Percentiles rank a stretch among this genome's conserved stretches.
These are phyloP conservation scores for Asobara japonica DNA, from an alignment of 1,140 invertebrate genomes.

Conservation along the genomic window DNA sequence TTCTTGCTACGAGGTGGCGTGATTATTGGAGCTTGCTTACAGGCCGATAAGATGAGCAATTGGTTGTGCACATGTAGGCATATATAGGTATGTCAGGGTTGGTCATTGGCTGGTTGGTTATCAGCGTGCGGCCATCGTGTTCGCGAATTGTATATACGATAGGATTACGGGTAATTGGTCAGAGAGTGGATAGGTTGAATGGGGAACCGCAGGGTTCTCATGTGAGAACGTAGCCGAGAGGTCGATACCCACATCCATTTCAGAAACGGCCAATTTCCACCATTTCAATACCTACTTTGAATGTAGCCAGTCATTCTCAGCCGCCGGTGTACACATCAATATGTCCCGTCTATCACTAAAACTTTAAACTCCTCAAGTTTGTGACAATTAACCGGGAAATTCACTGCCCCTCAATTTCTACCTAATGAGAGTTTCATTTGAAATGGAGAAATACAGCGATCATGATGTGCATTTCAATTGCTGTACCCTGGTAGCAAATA, in stretches of 20 bases:
- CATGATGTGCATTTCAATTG: neutral
- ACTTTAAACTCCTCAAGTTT: neutral
- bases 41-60: conserved; percentile 25
- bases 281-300: conserved; percentile 1
- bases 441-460: neutral
- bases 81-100: conserved; percentile 8
- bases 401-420: neutral
- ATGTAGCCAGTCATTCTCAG: neutral
- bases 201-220: conserved; percentile 22
- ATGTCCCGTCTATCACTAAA: neutral
- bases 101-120: conserved; percentile 16
- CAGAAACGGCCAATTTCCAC: conserved; percentile 20
- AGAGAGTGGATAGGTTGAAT: neutral
- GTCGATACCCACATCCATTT: conserved; percentile 20
- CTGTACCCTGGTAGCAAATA: neutral
- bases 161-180: conserved; percentile 31
- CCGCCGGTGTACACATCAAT: neutral
- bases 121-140: conserved; percentile 18
- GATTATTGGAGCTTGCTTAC: neutral
- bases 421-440: neutral
- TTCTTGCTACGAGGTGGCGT: conserved; percentile 29
- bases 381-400: neutral
- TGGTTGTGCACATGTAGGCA: conserved; percentile 3
- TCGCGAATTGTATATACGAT: conserved; percentile 24
- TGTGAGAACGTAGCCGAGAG: conserved; percentile 5